Evolutionary conservation across 2,888 invertebrate species (phyloP).

Genomic region (Calameuta filiformis): DNA sequence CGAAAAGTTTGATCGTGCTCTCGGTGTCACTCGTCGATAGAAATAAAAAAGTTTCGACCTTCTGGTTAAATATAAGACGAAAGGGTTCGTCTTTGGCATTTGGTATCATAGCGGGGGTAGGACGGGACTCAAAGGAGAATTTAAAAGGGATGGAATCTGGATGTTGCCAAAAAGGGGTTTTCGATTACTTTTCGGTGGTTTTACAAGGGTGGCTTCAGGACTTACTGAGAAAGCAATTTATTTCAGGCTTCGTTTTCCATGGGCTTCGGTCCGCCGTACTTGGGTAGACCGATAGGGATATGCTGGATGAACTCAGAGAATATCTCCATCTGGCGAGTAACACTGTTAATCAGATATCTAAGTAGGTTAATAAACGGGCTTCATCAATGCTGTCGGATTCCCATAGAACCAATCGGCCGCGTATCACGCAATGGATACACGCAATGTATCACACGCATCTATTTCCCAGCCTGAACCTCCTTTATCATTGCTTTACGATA

Average conservation of each 20-base stretch:
- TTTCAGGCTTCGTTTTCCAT: background rate
- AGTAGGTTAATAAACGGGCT: constrained; percentile 59
- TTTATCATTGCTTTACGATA: background rate
- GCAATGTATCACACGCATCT: constrained; percentile 47
- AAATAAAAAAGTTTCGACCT: constrained; percentile 15
- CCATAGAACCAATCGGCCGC: constrained; percentile 55
- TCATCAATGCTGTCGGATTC: constrained; percentile 58
- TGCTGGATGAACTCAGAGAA: constrained; percentile 30
- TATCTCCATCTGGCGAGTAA: constrained; percentile 49
- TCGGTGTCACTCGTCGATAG: constrained; percentile 35
- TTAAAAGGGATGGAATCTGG: background rate
- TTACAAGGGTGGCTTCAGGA: background rate
- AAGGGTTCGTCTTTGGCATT: background rate
- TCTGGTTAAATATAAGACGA: background rate
- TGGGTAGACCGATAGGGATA: background rate
- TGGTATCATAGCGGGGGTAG: background rate
- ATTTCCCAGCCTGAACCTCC: constrained; percentile 8
- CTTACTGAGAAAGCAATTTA: background rate
- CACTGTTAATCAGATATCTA: constrained; percentile 48
- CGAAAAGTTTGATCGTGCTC: constrained; percentile 44
- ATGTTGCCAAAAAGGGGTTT: background rate
- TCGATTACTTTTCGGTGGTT: background rate
- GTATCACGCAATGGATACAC: constrained; percentile 53
- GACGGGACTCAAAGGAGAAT: background rate
- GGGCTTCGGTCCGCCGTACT: background rate